Conservation (phyloP, 2,113 vertebrate species). For the Butastur rufipennis region DNA sequence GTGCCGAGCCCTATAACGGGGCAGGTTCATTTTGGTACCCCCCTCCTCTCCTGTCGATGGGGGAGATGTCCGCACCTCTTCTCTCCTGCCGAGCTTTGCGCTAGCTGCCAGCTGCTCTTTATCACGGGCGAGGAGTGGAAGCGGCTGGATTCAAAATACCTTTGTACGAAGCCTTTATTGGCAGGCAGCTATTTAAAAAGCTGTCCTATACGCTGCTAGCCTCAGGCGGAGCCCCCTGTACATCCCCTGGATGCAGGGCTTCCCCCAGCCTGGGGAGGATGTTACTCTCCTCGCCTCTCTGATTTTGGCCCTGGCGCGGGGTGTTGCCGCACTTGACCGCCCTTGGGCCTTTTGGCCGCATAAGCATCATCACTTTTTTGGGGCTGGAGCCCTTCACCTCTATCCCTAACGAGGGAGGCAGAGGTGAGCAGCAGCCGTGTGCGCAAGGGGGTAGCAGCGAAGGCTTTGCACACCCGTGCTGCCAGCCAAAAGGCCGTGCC, state of each 20-base stretch:
- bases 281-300: no score
- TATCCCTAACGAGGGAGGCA: not conserved
- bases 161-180: not conserved
- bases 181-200: not conserved
- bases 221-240: not conserved
- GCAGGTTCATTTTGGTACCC: not conserved
- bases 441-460: rapidly evolving
- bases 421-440: rapidly evolving
- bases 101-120: not conserved
- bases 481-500: not conserved
- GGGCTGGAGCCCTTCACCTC: not conserved
- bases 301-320: not conserved
- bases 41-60: not conserved
- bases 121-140: not conserved
- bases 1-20: not conserved
- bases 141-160: not conserved
- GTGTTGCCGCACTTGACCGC: not conserved
- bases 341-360: not conserved
- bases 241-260: not conserved
- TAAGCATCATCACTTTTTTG: not conserved
- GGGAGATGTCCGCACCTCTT: not conserved
- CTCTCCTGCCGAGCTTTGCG: not conserved
- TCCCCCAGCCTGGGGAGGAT: not conserved
- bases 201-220: not conserved
- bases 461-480: not conserved